Base-by-base conservation (phyloP, 2,888 invertebrate genomes). In the Camponotus fellah region DNA sequence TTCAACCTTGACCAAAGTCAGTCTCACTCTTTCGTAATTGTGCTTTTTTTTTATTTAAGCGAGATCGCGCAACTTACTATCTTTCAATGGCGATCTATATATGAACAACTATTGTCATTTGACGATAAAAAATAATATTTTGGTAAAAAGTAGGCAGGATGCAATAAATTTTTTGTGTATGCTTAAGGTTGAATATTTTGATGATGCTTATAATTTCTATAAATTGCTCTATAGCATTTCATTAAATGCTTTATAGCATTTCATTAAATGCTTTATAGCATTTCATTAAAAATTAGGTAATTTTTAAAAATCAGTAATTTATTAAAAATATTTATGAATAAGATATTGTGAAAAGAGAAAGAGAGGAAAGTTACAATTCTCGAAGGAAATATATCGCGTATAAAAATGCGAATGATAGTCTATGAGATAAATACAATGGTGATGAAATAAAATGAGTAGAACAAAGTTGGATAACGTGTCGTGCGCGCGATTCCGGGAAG, bases 391-490 rank as follows among this genome's bases (percentile, higher is more conserved):
- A 37, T 8, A 62, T 37, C 49, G 26, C 49, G 72, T 12, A 46
- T 43, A 26, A 65, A 58, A 72, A 69, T 58, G 43, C 58, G 21
- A 56, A 60, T 34, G 26, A 46, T 79, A 43, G 26, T 14, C 40
- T 26, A n/a, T 49, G 8, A 79, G 72, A 79, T 46, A 46, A 60
- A 21, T 49, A 26, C 72, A 60, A 80, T 80, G 46, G 17, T 72
- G 74, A 72, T 46, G 46, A 46, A 72, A 60, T 49, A 80, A 80
- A 10, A 60, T 58, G 72, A 71, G 17, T 72, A 69, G 71, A 34
- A 71, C 68, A 77, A 40, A 66, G 56, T 40, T 58, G 56, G 58
- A 58, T 37, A 26, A 26, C 46, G 60, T 49, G 72, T 60, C 34
- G 60, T 8, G n/a, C n/a, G 53, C 17, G n/a, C 17, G 53, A 68